phyloP scores from a whole-genome alignment of 1,140 invertebrate species.

The Hesperophylax magnus region DNA sequence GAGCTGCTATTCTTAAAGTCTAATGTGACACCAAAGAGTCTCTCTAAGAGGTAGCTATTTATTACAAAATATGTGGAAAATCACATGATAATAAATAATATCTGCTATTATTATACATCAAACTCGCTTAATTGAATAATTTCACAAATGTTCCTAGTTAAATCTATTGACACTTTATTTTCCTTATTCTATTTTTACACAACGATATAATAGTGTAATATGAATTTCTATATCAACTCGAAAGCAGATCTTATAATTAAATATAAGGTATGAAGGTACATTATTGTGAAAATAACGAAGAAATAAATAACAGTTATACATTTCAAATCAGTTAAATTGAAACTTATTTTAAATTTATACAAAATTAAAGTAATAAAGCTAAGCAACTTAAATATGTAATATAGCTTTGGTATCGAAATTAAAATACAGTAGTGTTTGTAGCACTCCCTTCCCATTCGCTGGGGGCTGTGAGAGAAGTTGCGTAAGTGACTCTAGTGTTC shows the following conservation, averaged over 20 bases:
- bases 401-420: constrained; percentile 11
- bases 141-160: too few species aligned
- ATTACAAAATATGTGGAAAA: neutral
- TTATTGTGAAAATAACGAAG: neutral
- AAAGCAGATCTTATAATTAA: neutral
- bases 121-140: too few species aligned
- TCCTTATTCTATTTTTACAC: too few species aligned
- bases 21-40: neutral
- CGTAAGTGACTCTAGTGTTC: constrained; percentile 46
- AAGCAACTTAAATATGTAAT: too few species aligned
- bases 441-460: constrained; percentile 53
- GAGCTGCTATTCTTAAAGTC: neutral
- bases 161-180: too few species aligned
- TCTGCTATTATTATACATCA: too few species aligned
- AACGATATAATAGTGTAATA: too few species aligned
- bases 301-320: too few species aligned
- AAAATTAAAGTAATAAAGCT: neutral
- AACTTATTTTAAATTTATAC: neutral
- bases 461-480: constrained; percentile 54
- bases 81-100: too few species aligned
- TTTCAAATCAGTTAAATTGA: too few species aligned
- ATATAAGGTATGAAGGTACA: neutral
- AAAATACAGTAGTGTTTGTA: constrained; percentile 54
- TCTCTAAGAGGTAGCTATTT: neutral
- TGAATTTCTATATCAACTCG: too few species aligned